These are phyloP conservation scores for Silurus meridionalis DNA, from an alignment of 2,113 vertebrate species.

Conservation along the genomic window DNA sequence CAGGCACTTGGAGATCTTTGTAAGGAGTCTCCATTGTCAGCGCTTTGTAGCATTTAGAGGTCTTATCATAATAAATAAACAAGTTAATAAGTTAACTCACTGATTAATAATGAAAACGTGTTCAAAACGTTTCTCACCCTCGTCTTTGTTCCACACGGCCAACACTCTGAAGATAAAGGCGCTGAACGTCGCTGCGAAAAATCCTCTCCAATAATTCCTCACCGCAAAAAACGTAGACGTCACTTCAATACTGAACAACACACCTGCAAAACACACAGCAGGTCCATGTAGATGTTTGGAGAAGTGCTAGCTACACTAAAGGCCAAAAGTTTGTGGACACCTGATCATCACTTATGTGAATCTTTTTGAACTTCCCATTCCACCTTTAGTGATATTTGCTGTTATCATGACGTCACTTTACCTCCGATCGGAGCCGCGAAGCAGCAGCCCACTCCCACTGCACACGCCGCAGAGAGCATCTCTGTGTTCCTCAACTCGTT, in stretches of 20 bases:
- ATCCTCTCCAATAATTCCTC: conserved; percentile 98
- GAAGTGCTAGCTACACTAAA: too few relatives aligned
- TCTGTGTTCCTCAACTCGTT: conserved; percentile 96
- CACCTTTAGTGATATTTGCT: too few relatives aligned
- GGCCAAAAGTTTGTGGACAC: too few relatives aligned
- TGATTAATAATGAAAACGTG: too few relatives aligned
- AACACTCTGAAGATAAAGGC: conserved; percentile 98
- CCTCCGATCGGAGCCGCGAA: conserved; percentile 97
- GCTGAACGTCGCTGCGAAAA: conserved; percentile 96
- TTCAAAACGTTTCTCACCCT: conserved; percentile 74
- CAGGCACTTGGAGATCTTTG: too few relatives aligned
- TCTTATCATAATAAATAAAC: too few relatives aligned
- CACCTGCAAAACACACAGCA: conserved; percentile 71
- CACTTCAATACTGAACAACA: conserved; percentile 98
- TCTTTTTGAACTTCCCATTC: too few relatives aligned
- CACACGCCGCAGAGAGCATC: conserved; percentile 96
- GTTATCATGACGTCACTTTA: conserved; percentile 68
- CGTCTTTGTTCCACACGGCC: conserved; percentile 95
- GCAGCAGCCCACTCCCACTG: conserved; percentile 95
- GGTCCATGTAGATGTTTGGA: neutral
- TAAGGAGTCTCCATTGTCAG: neutral
- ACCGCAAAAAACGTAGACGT: conserved; percentile 97
- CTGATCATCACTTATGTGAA: too few relatives aligned
- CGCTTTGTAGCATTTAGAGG: neutral
- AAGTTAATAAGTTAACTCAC: too few relatives aligned